Evolutionary conservation across 2,113 vertebrate species (phyloP).

Genomic region (Paraplagusia blochii): DNA sequence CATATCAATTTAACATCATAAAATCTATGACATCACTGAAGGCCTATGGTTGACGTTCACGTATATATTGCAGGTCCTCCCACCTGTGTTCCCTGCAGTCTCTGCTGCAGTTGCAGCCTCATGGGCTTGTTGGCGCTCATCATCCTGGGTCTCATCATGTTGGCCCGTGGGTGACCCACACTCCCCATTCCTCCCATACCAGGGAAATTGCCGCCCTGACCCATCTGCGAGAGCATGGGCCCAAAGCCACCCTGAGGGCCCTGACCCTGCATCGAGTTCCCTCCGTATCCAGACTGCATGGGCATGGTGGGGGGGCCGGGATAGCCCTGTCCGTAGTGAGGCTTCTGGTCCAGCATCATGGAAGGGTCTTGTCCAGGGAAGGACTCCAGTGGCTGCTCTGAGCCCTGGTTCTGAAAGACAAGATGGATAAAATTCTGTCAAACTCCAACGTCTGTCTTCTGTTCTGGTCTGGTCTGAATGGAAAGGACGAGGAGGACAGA

Average conservation of each 20-base stretch:
- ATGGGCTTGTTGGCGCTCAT: constrained; percentile 90
- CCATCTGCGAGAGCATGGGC: constrained; percentile 78
- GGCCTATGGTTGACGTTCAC: too few species aligned
- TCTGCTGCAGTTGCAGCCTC: constrained; percentile 93
- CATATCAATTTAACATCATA: too few species aligned
- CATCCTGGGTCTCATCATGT: constrained; percentile 85
- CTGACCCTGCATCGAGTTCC: constrained; percentile 69
- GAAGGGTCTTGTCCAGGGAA: constrained; percentile 88
- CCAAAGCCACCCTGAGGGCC: constrained; percentile 66
- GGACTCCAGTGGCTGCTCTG: constrained; percentile 75
- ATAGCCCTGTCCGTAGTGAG: constrained; percentile 85
- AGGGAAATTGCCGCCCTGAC: constrained; percentile 75
- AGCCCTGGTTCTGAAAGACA: constrained; percentile 60
- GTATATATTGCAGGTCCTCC: too few species aligned
- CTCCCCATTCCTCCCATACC: constrained; percentile 78
- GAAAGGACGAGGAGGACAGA: constrained; percentile 47
- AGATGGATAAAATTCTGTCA: constrained; percentile 27
- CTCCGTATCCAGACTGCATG: constrained; percentile 82
- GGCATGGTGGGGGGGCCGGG: constrained; percentile 82
- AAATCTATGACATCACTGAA: too few species aligned
- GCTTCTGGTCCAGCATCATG: constrained; percentile 89
- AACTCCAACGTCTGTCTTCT: constrained; percentile 27
- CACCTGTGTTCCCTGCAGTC: constrained; percentile 97
- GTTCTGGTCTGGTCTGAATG: constrained; percentile 8
- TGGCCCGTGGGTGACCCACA: constrained; percentile 84